Evolutionary conservation across 2,888 invertebrate species (phyloP).

Genomic region (Acrobasis consociella): DNA sequence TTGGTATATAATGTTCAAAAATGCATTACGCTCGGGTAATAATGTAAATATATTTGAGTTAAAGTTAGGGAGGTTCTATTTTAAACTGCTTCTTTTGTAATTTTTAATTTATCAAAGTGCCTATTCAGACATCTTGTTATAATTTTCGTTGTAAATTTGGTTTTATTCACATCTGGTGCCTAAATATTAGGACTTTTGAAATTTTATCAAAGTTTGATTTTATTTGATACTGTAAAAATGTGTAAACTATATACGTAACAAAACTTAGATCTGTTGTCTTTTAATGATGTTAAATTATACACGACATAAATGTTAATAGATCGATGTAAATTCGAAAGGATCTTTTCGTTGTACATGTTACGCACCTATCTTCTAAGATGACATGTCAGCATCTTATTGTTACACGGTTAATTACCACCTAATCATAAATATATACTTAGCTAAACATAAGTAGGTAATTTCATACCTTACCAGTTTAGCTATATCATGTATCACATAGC

Average conservation of each 20-base stretch:
- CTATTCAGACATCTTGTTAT: constrained; percentile 50
- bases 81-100: constrained; percentile 42
- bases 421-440: too few relatives aligned
- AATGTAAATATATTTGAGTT: constrained; percentile 65
- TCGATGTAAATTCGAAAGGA: too few relatives aligned
- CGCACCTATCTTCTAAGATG: too few relatives aligned
- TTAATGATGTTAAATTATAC: constrained; percentile 12
- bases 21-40: too few relatives aligned
- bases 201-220: constrained; percentile 27
- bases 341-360: too few relatives aligned
- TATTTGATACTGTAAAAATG: constrained; percentile 25
- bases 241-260: constrained; percentile 12
- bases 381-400: too few relatives aligned
- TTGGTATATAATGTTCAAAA: too few relatives aligned
- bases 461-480: too few relatives aligned
- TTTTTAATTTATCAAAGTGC: constrained; percentile 60
- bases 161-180: constrained; percentile 44
- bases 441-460: too few relatives aligned
- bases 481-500: too few relatives aligned
- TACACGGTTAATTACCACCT: too few relatives aligned
- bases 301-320: too few relatives aligned
- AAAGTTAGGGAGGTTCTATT: constrained; percentile 58
- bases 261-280: constrained; percentile 18
- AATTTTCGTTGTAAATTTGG: constrained; percentile 34
- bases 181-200: constrained; percentile 29